Evolutionary conservation across 1,140 invertebrate species (phyloP), one percentile per base, ranked within the genome.

Genomic region (Pissodes strobi): DNA sequence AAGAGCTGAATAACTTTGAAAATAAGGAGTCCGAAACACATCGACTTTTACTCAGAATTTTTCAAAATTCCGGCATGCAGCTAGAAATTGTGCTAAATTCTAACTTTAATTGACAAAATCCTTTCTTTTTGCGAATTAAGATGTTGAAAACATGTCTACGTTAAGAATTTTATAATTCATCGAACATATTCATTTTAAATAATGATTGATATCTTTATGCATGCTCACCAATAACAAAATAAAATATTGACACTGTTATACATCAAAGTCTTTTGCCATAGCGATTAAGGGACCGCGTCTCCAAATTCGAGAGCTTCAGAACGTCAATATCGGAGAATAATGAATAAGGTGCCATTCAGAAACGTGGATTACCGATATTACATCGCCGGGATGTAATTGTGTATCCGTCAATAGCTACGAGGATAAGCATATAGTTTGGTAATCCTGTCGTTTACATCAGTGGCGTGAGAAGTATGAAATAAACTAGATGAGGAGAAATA

Each of bases 291-390:
- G 37, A 6, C 17, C n/a, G 13, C 34, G 41, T 39, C 39, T 51
- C 46, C 25, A 25, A 30, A 61, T 30, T 25, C 30, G 21, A 23
- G 19, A 34, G 17, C 30, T 61, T 18, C 9, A 30, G 22, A 18
- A 41, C 22, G 53, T 57, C 58, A 49, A 61, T 51, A 61, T 61
- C 27, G 15, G 48, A 51, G 45, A 61, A 61, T 61, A 61, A 61
- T 61, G 58, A 61, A 61, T 51, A 51, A 49, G 58, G 58, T 51
- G 58, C 46, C 58, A 49, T 61, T 61, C 45, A 51, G 34, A 39
- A 22, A 22, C 45, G 10, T 17, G 58, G 58, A 61, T 61, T 61
- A 61, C 58, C 58, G 58, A 61, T 61, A 61, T 61, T 61, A 61
- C 58, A 22, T 51, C 58, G 58, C 21, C 37, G 17, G 34, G 45